These are phyloP conservation scores for Bujurquina vittata DNA, from an alignment of 2,113 vertebrate genomes.

Conservation along the genomic window DNA sequence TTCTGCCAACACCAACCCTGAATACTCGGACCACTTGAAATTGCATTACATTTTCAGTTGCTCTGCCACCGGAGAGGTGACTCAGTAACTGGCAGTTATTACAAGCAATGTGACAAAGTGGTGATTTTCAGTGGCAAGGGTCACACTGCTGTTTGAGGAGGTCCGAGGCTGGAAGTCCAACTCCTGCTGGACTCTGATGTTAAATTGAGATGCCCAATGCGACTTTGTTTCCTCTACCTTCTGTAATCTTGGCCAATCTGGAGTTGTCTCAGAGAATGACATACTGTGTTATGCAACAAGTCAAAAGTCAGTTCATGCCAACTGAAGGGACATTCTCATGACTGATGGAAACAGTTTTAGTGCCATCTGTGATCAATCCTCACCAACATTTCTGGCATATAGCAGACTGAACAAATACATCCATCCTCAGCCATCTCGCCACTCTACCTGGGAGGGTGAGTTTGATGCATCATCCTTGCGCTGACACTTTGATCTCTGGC, in stretches of 20 bases:
- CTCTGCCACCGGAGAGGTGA: conserved; percentile 27
- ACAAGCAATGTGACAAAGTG: conserved; percentile 23
- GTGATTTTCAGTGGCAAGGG: conserved; percentile 21
- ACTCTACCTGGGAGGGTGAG: conserved; percentile 2
- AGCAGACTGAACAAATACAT: not conserved
- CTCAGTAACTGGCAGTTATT: conserved; percentile 34
- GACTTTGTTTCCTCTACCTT: not conserved
- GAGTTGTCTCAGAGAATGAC: not conserved
- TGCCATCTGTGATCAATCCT: conserved; percentile 47
- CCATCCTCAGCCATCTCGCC: not conserved
- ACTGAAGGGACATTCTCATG: conserved; percentile 29
- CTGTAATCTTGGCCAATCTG: not conserved
- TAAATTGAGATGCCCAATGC: not conserved
- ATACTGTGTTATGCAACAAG: conserved; percentile 45
- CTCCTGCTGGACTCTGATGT: conserved; percentile 1
- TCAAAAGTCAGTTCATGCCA: conserved; percentile 38
- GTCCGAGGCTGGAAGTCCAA: not conserved
- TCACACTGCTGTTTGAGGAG: not conserved
- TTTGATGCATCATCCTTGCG: conserved; percentile 26
- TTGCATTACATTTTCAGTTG: conserved; percentile 26
- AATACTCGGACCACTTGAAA: conserved; percentile 38
- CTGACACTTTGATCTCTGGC: conserved; percentile 17
- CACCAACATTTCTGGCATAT: not conserved
- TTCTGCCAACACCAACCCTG: conserved; percentile 17
- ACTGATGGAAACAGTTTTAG: conserved; percentile 33